A percentile compares a stretch with the other conserved stretches of the same genome.
phyloP scores from a whole-genome alignment of 2,113 vertebrate species.

The Eretmochelys imbricata region DNA sequence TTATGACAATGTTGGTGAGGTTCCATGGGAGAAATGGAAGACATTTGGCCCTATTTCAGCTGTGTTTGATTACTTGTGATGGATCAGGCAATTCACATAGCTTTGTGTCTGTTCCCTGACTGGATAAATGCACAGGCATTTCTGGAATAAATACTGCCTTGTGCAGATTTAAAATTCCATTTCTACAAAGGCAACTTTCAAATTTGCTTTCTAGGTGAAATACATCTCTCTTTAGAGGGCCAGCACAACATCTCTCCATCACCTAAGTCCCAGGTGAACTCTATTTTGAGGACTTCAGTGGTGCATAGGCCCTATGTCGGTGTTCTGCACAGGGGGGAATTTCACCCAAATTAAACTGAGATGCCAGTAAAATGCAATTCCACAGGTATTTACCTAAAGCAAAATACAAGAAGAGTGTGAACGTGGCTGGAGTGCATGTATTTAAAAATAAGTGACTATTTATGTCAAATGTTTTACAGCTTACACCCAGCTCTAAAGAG shows the following conservation, averaged over 20 bases:
- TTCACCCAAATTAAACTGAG: neutral
- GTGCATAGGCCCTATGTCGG: neutral
- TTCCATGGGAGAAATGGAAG: neutral
- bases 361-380: neutral
- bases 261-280: neutral
- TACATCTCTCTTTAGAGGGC: neutral
- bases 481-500: neutral
- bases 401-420: neutral
- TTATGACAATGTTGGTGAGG: neutral
- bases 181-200: neutral
- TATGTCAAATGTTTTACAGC: neutral
- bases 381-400: neutral
- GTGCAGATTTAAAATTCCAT: neutral
- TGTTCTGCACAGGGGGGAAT: neutral
- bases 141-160: neutral
- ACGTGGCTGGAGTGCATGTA: neutral
- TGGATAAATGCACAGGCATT: neutral
- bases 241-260: neutral
- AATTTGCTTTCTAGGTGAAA: no score
- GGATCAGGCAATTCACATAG: neutral
- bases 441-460: neutral
- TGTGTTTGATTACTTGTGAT: neutral
- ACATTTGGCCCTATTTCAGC: neutral
- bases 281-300: neutral
- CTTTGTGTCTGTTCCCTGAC: neutral